phyloP scores from a whole-genome alignment of 2,113 vertebrate species.

The Mionectes macconnelli region DNA sequence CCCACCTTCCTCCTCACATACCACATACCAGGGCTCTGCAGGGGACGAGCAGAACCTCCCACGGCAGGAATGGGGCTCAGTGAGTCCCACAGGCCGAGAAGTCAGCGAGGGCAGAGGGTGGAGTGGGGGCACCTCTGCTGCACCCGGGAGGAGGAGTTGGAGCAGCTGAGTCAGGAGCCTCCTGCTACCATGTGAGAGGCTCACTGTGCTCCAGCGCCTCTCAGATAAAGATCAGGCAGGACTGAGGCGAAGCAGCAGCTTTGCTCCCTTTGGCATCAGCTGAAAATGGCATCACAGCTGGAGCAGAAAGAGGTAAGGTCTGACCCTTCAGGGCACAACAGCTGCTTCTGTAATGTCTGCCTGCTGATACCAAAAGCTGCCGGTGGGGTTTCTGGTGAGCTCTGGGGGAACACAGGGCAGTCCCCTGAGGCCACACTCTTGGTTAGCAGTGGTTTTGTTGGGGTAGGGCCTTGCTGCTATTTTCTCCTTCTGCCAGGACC shows the following conservation, averaged over 20 bases:
- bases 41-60: background rate
- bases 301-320: conserved; percentile 74
- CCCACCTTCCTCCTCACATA: background rate
- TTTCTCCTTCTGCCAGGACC: conserved; percentile 51
- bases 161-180: background rate
- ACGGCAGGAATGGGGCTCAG: background rate
- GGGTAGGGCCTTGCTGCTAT: background rate
- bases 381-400: background rate
- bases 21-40: background rate
- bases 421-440: background rate
- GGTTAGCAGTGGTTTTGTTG: background rate
- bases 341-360: background rate
- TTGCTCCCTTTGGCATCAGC: conserved; percentile 66
- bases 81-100: background rate
- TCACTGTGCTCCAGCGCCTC: background rate
- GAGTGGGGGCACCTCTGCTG: background rate
- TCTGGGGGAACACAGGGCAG: background rate
- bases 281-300: conserved; percentile 55
- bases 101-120: background rate
- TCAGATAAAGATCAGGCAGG: conserved; percentile 73
- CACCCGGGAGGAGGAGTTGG: background rate
- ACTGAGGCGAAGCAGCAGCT: conserved; percentile 73
- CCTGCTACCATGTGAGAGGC: background rate
- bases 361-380: background rate
- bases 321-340: background rate